Conservation (phyloP, 1,140 invertebrate genomes). For the Idris sp. region DNA sequence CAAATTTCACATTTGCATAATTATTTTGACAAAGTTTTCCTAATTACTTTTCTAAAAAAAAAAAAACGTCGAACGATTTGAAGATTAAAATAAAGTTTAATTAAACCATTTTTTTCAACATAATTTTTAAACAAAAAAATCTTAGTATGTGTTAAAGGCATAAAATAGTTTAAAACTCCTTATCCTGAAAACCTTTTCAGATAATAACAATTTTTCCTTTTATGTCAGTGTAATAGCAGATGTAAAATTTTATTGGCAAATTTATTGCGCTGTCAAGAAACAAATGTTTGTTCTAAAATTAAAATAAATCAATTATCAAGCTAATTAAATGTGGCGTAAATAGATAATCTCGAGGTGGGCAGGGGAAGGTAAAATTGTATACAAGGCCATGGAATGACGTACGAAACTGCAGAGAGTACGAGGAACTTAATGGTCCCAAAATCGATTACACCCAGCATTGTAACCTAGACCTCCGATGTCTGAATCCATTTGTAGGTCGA, state of each 20-base stretch:
- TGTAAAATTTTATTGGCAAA: too few species aligned
- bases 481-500: constrained; percentile 31
- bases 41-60: constrained; percentile 26
- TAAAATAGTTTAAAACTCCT: too few species aligned
- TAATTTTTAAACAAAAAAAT: too few species aligned
- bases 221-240: too few species aligned
- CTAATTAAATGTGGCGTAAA: constrained; percentile 18
- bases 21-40: constrained; percentile 31
- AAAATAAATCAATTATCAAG: too few species aligned
- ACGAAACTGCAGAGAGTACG: constrained; percentile 21
- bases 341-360: constrained; percentile 16
- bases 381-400: constrained; percentile 25
- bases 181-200: too few species aligned
- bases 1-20: constrained; percentile 43
- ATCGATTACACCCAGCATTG: constrained; percentile 37
- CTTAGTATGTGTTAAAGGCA: too few species aligned
- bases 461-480: constrained; percentile 40
- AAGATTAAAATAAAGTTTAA: too few species aligned
- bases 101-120: too few species aligned
- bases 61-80: not conserved
- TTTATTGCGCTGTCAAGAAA: too few species aligned
- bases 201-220: too few species aligned
- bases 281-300: too few species aligned
- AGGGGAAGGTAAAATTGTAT: constrained; percentile 2
- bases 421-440: constrained; percentile 25